These are phyloP conservation scores for Acanthaster planci DNA, from an alignment of 35 echinoderm and acorn worm genomes.

Conservation along the genomic window DNA sequence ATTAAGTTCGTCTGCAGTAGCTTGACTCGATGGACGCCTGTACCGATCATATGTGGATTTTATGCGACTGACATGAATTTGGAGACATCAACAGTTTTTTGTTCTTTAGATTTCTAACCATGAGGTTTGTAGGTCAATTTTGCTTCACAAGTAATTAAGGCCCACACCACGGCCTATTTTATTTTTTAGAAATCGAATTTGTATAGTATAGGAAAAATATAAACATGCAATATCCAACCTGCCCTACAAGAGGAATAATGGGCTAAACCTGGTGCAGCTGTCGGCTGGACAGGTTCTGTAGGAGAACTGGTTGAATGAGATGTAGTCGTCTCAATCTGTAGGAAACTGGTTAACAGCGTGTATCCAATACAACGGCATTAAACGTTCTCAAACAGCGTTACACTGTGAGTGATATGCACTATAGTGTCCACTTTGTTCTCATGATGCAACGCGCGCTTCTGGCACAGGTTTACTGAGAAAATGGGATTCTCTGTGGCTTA, in stretches of 20 bases:
- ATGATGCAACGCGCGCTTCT: slow-evolving; percentile 12
- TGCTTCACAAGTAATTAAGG: slow-evolving; percentile 33
- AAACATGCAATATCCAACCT: slow-evolving; percentile 32
- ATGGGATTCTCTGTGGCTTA: slow-evolving; percentile 17
- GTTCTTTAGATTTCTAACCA: slow-evolving; percentile 38
- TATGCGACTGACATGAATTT: too few species aligned
- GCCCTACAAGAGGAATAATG: slow-evolving; percentile 12
- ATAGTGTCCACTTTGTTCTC: background rate
- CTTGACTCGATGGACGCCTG: slow-evolving; percentile 5
- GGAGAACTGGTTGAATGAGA: slow-evolving; percentile 9
- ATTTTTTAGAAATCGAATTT: slow-evolving; percentile 39
- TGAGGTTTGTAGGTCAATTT: slow-evolving; percentile 26
- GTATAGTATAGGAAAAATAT: slow-evolving; percentile 20
- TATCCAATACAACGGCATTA: slow-evolving; percentile 29
- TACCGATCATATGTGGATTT: slow-evolving; percentile 44
- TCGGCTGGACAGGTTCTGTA: slow-evolving; percentile 29
- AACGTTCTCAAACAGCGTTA: slow-evolving; percentile 27
- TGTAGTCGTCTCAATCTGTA: slow-evolving; percentile 26
- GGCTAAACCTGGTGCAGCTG: slow-evolving; percentile 10
- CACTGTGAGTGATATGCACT: slow-evolving; percentile 29
- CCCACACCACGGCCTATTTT: slow-evolving; percentile 17
- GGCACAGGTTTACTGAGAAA: slow-evolving; percentile 20
- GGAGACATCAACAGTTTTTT: slow-evolving; percentile 24
- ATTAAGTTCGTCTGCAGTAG: background rate
- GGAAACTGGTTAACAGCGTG: slow-evolving; percentile 18